Conservation (phyloP, 2,113 vertebrate genomes). For the Scalopus aquaticus region DNA sequence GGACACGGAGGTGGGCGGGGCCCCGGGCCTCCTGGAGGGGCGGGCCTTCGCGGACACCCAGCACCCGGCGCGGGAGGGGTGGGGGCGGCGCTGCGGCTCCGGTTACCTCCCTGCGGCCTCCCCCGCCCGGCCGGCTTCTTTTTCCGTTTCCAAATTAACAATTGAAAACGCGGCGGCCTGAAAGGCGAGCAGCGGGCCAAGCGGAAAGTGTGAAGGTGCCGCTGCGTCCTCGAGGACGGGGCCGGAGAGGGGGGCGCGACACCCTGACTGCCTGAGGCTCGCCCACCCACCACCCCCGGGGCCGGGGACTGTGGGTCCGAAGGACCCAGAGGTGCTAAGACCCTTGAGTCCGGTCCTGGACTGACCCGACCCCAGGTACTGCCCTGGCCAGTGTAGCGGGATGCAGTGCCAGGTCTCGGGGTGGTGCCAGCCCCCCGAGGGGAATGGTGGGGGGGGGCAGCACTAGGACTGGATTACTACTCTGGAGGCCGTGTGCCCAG, state of each 20-base stretch:
- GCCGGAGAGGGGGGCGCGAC: constrained; percentile 25
- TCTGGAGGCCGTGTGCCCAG: constrained; percentile 61
- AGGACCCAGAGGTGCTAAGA: background rate
- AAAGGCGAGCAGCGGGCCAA: constrained; percentile 82
- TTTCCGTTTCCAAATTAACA: constrained; percentile 81
- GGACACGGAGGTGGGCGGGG: background rate
- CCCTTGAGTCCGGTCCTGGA: background rate
- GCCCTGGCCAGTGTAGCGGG: background rate
- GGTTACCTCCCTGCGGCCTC: constrained; percentile 62
- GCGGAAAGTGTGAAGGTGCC: constrained; percentile 82
- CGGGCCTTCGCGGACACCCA: background rate
- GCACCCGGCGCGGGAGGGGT: background rate
- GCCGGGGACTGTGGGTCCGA: background rate
- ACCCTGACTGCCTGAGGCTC: background rate
- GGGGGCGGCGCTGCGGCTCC: constrained; percentile 20
- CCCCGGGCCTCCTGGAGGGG: background rate
- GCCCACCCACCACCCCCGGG: background rate
- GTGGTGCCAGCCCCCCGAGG: constrained; percentile 18
- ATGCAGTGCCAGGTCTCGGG: constrained; percentile 28
- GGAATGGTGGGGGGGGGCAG: background rate
- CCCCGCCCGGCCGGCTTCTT: constrained; percentile 66
- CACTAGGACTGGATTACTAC: constrained; percentile 57
- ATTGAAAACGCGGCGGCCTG: constrained; percentile 77
- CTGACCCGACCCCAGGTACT: background rate
- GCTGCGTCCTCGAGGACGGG: constrained; percentile 54